Percentiles rank a stretch among this genome's conserved stretches.
phyloP scores from a whole-genome alignment of 1,140 invertebrate species.

The Drosophila prosaltans region DNA sequence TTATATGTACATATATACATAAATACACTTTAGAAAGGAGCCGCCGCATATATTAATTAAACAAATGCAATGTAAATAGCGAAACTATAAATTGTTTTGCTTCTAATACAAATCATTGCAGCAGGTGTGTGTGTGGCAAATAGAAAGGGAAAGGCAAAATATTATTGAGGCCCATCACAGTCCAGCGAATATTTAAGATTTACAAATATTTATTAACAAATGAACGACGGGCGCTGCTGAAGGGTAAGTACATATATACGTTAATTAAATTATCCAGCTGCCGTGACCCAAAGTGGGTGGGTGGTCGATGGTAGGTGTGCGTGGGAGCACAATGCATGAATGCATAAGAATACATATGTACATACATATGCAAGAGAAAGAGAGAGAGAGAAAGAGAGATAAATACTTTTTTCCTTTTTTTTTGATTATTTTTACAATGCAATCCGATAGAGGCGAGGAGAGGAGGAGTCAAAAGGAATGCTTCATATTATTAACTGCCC shows the following conservation, averaged over 20 bases:
- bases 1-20: too few species aligned
- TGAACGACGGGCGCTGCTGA: not conserved
- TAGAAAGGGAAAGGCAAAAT: conserved; percentile 1
- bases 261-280: conserved; percentile 66
- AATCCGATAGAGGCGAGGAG: too few species aligned
- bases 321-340: conserved; percentile 7
- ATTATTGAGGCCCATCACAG: conserved; percentile 33
- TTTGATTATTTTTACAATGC: conserved; percentile 46
- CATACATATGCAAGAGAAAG: not conserved
- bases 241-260: conserved; percentile 33
- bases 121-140: not conserved
- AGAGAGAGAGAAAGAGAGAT: not conserved
- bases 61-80: too few species aligned
- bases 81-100: conserved; percentile 47
- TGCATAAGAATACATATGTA: conserved; percentile 17
- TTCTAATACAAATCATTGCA: conserved; percentile 30
- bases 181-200: conserved; percentile 33
- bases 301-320: not conserved
- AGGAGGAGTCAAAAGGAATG: not conserved
- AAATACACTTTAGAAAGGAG: too few species aligned
- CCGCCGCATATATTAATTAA: too few species aligned
- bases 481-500: conserved; percentile 46
- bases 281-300: conserved; percentile 22
- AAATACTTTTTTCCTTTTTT: conserved; percentile 40
- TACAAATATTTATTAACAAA: conserved; percentile 61